Evolutionary conservation across 2,888 invertebrate species (phyloP).

Genomic region (Mesorhabditis spiculigera): DNA sequence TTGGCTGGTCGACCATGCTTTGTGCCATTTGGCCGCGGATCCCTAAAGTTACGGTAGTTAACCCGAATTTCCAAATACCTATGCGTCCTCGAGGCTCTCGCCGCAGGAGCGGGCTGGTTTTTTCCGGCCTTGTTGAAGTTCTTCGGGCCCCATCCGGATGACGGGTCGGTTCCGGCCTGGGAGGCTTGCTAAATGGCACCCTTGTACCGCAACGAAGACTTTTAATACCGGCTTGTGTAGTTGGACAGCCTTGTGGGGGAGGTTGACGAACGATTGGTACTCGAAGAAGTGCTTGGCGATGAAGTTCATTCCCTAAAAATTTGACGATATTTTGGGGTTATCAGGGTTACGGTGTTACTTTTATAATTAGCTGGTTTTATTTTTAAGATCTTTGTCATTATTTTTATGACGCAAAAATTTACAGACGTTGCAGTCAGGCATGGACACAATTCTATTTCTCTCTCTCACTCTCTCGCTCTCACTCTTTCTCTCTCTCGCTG

Average conservation of each 20-base stretch:
- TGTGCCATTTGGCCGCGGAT: constrained; percentile 39
- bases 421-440: background rate
- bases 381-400: background rate
- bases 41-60: constrained; percentile 19
- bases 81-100: constrained; percentile 49
- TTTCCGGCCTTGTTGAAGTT: constrained; percentile 49
- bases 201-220: background rate
- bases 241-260: constrained; percentile 57
- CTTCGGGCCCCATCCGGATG: constrained; percentile 56
- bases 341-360: constrained; percentile 11
- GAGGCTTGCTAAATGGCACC: constrained; percentile 42
- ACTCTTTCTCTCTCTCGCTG: no score
- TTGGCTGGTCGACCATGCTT: constrained; percentile 53
- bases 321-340: constrained; percentile 17
- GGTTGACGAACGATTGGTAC: constrained; percentile 56
- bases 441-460: no score
- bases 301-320: constrained; percentile 56
- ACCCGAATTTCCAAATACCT: constrained; percentile 6
- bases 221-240: constrained; percentile 50
- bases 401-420: background rate
- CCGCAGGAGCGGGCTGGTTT: constrained; percentile 52
- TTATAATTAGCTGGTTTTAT: background rate
- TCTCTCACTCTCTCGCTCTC: no score
- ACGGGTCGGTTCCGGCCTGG: constrained; percentile 54
- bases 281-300: constrained; percentile 58